Conservation (phyloP, 2,888 invertebrate genomes). For the Epistrophe grossulariae region DNA sequence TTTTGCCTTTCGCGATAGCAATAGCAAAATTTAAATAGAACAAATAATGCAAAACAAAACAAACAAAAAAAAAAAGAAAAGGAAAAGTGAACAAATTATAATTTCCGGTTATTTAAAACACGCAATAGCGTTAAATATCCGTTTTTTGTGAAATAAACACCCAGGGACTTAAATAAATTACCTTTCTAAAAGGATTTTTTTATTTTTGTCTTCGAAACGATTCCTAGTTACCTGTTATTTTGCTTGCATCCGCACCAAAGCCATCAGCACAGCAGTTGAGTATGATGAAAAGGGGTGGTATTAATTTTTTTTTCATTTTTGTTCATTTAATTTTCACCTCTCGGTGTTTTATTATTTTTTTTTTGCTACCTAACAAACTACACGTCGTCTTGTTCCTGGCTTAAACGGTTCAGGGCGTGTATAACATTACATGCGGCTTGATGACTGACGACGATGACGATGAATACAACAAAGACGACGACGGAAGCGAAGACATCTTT, state of each 20-base stretch:
- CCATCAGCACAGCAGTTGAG: neutral
- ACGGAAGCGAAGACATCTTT: slow-evolving; percentile 68
- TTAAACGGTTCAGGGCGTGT: slow-evolving; percentile 62
- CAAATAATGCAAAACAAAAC: slow-evolving; percentile 27
- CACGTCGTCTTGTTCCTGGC: slow-evolving; percentile 54
- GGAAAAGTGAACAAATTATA: slow-evolving; percentile 69
- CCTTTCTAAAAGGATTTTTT: slow-evolving; percentile 67
- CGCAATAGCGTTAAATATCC: slow-evolving; percentile 73
- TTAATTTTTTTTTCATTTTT: slow-evolving; percentile 72
- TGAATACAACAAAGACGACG: slow-evolving; percentile 1
- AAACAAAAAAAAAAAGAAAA: neutral
- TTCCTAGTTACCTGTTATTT: slow-evolving; percentile 44
- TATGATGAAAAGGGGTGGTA: neutral
- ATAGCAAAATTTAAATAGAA: neutral
- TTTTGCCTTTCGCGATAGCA: neutral
- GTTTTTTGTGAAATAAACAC: slow-evolving; percentile 49
- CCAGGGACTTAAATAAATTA: slow-evolving; percentile 68
- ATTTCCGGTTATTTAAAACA: slow-evolving; percentile 73
- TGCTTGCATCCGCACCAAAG: slow-evolving; percentile 25
- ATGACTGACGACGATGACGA: slow-evolving; percentile 50
- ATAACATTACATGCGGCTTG: slow-evolving; percentile 67
- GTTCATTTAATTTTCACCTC: slow-evolving; percentile 75
- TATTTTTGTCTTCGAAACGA: neutral
- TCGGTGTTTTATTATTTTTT: slow-evolving; percentile 6
- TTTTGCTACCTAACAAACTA: slow-evolving; percentile 16